Evolutionary conservation across 2,113 vertebrate species (phyloP), one percentile per base, ranked within the genome.

Genomic region (Atrichornis clamosus): DNA sequence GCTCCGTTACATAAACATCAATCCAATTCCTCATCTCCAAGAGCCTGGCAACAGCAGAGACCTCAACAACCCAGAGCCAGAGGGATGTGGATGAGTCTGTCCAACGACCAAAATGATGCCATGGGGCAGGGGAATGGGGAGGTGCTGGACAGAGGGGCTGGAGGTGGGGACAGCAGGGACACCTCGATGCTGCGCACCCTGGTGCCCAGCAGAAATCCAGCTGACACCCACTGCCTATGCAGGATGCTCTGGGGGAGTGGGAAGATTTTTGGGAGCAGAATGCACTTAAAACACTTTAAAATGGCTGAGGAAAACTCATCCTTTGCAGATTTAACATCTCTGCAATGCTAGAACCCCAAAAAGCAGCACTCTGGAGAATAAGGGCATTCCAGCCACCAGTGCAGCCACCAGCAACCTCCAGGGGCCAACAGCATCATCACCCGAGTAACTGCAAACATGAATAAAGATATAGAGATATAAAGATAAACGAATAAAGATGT

Each of bases 31-130:
- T 80, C 87, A 46, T 7, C 78, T 86, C 50, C n/a, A 5, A 10
- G 20, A 33, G 44, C 76, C 52, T 18, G 3, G 70, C 4, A 7
- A 21, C 39, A 83, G 93, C 19, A 2, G 53, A 62, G 84, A 56
- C 33, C 46, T 30, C 87, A 59, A 6, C 0, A 0, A 39, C 0
- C 0, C 41, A 17, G 32, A 86, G 55, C 39, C 62, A 4, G 52
- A 58, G 46, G 67, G 14, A 6, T 23, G 68, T n/a, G 15, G 80
- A 42, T 0, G 32, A 60, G 22, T 76, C 65, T 55, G 47, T 49
- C 75, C 11, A 0, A n/a, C 84, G 37, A 3, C 18, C 2, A 3
- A 16, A 73, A 17, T 1, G 33, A 53, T 24, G 55, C 42, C 75
- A 17, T 0, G 3, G 50, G 18, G 18, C 39, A 37, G 83, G n/a